phyloP scores from a whole-genome alignment of 2,113 vertebrate genomes.

The Clarias batrachus region DNA sequence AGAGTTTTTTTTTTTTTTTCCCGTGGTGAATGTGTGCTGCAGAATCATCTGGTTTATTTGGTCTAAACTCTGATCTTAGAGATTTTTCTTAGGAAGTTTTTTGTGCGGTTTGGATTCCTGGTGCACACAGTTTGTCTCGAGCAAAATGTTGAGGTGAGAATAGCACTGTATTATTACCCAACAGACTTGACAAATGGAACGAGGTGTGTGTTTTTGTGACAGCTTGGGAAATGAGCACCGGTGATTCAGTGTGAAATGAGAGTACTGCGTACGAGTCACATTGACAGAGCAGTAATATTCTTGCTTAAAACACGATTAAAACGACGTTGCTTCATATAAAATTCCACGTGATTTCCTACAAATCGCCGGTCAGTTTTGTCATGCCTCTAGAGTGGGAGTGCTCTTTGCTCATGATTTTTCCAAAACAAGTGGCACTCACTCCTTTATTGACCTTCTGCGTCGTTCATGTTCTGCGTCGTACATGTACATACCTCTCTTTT shows the following conservation, averaged over 20 bases:
- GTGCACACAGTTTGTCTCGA: background rate
- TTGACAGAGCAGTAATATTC: background rate
- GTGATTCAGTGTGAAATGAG: background rate
- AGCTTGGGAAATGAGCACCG: constrained; percentile 2
- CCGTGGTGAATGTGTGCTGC: background rate
- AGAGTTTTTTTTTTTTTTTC: background rate
- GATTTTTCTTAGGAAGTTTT: background rate
- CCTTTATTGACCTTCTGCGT: background rate
- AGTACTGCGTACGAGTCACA: background rate
- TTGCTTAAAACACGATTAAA: background rate
- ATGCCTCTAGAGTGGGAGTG: background rate
- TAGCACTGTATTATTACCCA: background rate
- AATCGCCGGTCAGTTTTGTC: background rate
- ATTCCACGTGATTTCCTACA: background rate
- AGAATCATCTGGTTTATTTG: background rate
- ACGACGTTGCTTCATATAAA: background rate
- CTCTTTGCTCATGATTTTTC: background rate
- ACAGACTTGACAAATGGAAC: background rate
- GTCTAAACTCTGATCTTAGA: background rate
- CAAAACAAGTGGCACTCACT: background rate
- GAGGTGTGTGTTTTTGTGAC: background rate
- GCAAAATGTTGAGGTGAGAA: background rate
- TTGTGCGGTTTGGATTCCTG: background rate
- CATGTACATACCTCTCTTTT: background rate
- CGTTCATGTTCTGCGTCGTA: no score